Percentiles rank a stretch among this genome's conserved stretches.
These are phyloP conservation scores for Drosophila mayaguana DNA, from an alignment of 2,888 invertebrate species.

Conservation along the genomic window DNA sequence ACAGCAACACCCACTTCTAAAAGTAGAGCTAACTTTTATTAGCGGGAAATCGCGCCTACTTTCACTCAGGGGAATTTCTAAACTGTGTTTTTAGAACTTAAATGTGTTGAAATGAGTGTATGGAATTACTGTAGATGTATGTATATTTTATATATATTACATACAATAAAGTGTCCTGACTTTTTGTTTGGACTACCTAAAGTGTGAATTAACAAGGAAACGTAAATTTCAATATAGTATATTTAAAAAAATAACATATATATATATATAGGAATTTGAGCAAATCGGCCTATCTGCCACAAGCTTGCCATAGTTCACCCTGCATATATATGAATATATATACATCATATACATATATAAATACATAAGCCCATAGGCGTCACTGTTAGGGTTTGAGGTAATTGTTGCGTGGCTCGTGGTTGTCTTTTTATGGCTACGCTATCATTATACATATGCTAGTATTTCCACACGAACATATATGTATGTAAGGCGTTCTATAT, in stretches of 20 bases:
- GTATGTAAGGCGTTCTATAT: background rate
- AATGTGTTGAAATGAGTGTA: slow-evolving; percentile 16
- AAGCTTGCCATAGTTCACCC: slow-evolving; percentile 2
- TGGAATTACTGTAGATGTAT: background rate
- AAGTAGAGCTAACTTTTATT: slow-evolving; percentile 27
- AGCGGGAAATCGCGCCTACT: slow-evolving; percentile 52
- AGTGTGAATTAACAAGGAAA: slow-evolving; percentile 20
- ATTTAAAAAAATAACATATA: background rate
- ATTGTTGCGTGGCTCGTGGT: slow-evolving; percentile 41
- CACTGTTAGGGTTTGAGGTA: slow-evolving; percentile 16
- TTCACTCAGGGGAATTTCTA: slow-evolving; percentile 57
- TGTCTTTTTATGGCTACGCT: slow-evolving; percentile 19
- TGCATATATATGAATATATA: background rate
- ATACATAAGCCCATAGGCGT: slow-evolving; percentile 5
- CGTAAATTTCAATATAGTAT: slow-evolving; percentile 6
- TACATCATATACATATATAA: background rate
- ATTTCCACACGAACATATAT: slow-evolving; percentile 4
- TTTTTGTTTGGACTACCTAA: slow-evolving; percentile 2
- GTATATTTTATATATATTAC: background rate
- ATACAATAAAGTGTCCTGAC: slow-evolving; percentile 4
- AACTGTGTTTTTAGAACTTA: slow-evolving; percentile 33
- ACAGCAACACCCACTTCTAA: slow-evolving; percentile 16
- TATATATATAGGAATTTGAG: background rate
- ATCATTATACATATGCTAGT: slow-evolving; percentile 1
- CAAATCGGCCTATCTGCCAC: slow-evolving; percentile 14